Percentiles rank a stretch among this genome's conserved stretches.
These are phyloP conservation scores for Adelges cooleyi DNA, from an alignment of 1,140 invertebrate species.

Conservation along the genomic window DNA sequence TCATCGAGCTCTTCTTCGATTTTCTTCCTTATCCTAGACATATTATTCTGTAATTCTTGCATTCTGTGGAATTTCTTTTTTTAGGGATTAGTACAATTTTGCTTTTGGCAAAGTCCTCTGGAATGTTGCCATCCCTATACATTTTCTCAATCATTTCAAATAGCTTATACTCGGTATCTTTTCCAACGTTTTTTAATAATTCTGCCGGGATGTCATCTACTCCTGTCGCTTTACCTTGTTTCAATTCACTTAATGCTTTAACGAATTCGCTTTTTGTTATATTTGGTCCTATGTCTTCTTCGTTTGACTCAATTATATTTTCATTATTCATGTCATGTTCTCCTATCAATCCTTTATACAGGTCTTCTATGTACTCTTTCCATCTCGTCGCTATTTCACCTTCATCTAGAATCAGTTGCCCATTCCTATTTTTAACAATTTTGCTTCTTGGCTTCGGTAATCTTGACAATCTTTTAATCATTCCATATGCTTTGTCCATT, in stretches of 20 bases:
- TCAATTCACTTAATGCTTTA: slow-evolving; percentile 1
- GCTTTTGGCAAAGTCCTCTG: too few relatives aligned
- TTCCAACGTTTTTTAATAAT: too few relatives aligned
- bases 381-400: slow-evolving; percentile 1
- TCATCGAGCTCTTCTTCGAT: slow-evolving; percentile 14
- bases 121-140: too few relatives aligned
- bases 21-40: not conserved
- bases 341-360: not conserved
- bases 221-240: slow-evolving; percentile 8
- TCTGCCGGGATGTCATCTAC: slow-evolving; percentile 1
- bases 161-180: too few relatives aligned
- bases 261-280: slow-evolving; percentile 7
- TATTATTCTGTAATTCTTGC: slow-evolving; percentile 31
- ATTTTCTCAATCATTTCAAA: too few relatives aligned
- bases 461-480: slow-evolving; percentile 6
- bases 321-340: too few relatives aligned
- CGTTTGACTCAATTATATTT: not conserved
- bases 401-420: slow-evolving; percentile 1
- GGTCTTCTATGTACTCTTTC: too few relatives aligned
- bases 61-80: slow-evolving; percentile 22
- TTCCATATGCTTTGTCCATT: slow-evolving; percentile 12
- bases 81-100: slow-evolving; percentile 16
- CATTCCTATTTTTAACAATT: slow-evolving; percentile 10
- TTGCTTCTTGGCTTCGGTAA: slow-evolving; percentile 7
- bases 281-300: not conserved